A percentile compares a stretch with the other conserved stretches of the same genome.
Evolutionary conservation across 2,888 invertebrate genomes (phyloP).

Genomic region (Pterostichus madidus): DNA sequence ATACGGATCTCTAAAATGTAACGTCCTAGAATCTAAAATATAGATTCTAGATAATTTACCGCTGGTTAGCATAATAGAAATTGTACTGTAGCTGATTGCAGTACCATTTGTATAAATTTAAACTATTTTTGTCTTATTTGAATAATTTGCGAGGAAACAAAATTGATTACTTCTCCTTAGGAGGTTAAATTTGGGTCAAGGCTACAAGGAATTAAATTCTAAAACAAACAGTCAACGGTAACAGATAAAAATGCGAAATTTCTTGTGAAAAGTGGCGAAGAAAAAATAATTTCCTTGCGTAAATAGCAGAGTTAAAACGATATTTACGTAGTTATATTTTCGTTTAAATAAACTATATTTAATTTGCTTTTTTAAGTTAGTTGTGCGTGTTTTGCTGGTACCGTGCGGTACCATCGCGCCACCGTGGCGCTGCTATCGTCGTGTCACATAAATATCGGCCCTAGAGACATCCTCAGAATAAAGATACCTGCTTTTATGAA

Average conservation of each 20-base stretch:
- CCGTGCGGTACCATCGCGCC: slow-evolving; percentile 14
- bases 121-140: background rate
- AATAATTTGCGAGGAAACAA: background rate
- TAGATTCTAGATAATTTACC: no score
- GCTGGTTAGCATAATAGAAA: no score
- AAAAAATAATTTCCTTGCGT: slow-evolving; percentile 35
- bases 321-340: slow-evolving; percentile 25
- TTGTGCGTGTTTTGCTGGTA: slow-evolving; percentile 40
- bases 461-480: slow-evolving; percentile 58
- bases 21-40: no score
- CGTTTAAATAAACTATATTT: slow-evolving; percentile 61
- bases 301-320: slow-evolving; percentile 35
- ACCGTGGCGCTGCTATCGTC: slow-evolving; percentile 26
- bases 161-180: background rate
- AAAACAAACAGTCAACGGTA: slow-evolving; percentile 7
- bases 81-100: no score
- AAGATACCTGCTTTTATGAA: slow-evolving; percentile 63
- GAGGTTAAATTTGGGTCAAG: slow-evolving; percentile 9
- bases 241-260: slow-evolving; percentile 2
- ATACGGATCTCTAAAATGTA: no score
- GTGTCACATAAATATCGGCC: slow-evolving; percentile 60
- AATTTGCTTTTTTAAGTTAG: slow-evolving; percentile 51
- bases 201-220: background rate
- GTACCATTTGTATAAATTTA: no score
- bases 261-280: slow-evolving; percentile 6